These are phyloP conservation scores for Ochropleura leucogaster DNA, from an alignment of 2,888 invertebrate species.

Conservation along the genomic window DNA sequence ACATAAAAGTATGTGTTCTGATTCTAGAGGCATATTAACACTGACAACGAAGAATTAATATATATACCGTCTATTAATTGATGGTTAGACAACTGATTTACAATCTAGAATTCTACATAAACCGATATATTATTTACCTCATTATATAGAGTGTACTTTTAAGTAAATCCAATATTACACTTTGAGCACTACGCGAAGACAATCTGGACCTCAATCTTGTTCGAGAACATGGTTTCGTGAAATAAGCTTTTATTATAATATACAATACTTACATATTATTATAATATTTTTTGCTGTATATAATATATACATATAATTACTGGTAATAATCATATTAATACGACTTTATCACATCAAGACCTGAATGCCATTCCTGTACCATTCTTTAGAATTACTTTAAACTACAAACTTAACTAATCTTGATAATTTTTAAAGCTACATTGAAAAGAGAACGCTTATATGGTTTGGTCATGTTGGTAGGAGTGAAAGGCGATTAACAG, in stretches of 20 bases:
- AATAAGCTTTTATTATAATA: too few relatives aligned
- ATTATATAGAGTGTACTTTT: background rate
- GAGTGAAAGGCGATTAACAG: background rate
- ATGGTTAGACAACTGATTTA: background rate
- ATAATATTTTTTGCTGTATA: background rate
- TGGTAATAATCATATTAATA: background rate
- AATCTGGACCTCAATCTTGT: too few relatives aligned
- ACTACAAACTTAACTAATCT: background rate
- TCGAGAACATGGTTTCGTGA: too few relatives aligned
- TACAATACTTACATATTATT: background rate
- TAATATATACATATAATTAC: background rate
- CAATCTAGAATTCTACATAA: background rate
- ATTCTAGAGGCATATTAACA: background rate
- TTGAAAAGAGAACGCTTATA: background rate
- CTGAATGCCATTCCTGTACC: constrained; percentile 36
- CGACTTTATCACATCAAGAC: constrained; percentile 40
- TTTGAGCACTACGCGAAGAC: too few relatives aligned
- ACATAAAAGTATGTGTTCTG: background rate
- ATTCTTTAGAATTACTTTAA: constrained; percentile 17
- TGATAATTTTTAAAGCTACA: constrained; percentile 23
- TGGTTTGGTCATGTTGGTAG: background rate
- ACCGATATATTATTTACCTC: background rate
- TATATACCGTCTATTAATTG: background rate
- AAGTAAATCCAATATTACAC: too few relatives aligned
- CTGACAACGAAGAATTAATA: background rate